A percentile compares a stretch with the other conserved stretches of the same genome.
Conservation (phyloP, 2,888 invertebrate genomes). For the Orthosia incerta region DNA sequence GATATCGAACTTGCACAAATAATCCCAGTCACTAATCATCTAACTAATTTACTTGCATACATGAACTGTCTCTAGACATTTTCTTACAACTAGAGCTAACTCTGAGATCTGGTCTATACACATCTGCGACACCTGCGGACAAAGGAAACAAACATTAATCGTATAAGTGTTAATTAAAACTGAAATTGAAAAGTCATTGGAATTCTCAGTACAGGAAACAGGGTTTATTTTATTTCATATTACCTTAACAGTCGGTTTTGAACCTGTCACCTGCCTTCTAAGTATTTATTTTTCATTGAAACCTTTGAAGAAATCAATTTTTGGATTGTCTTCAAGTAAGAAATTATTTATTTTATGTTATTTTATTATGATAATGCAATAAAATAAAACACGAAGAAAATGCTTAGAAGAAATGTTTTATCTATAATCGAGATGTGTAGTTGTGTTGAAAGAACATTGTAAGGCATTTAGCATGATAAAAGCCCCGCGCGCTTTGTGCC, state of each 20-base stretch:
- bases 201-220: not conserved
- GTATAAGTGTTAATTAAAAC: conserved; percentile 7
- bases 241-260: not conserved
- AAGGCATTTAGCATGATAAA: conserved; percentile 54
- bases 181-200: not conserved
- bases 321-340: not conserved
- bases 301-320: conserved; percentile 3
- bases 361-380: conserved; percentile 24
- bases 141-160: conserved; percentile 62
- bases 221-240: conserved; percentile 1
- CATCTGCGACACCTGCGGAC: conserved; percentile 75
- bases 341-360: conserved; percentile 16
- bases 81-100: conserved; percentile 81
- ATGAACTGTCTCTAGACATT: conserved; percentile 79
- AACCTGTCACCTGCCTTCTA: not conserved
- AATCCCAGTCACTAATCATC: conserved; percentile 72
- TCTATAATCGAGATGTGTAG: conserved; percentile 44
- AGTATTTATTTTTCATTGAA: conserved; percentile 23
- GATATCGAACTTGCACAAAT: conserved; percentile 40
- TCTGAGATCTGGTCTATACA: conserved; percentile 80
- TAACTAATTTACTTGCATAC: conserved; percentile 78
- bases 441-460: conserved; percentile 48
- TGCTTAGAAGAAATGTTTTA: conserved; percentile 26
- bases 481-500: conserved; percentile 42
- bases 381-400: conserved; percentile 38